A percentile compares a stretch with the other conserved stretches of the same genome.
These are phyloP conservation scores for Xestia sexstrigata DNA, from an alignment of 2,888 invertebrate species.

Conservation along the genomic window DNA sequence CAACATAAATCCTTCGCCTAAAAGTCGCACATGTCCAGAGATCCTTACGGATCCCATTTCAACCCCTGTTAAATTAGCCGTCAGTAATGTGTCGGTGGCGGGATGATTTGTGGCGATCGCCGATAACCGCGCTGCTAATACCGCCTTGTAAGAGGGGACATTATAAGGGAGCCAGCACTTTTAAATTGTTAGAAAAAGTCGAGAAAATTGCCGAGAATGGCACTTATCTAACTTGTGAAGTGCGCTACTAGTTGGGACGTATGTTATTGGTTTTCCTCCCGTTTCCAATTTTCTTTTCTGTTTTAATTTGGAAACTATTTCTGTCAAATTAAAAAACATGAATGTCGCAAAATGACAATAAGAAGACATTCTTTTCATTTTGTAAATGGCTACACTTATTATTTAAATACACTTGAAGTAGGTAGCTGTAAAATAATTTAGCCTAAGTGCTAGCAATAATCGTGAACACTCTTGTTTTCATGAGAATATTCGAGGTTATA, in stretches of 20 bases:
- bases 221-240: background rate
- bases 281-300: background rate
- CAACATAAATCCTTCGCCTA: background rate
- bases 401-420: background rate
- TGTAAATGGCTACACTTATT: background rate
- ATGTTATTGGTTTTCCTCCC: background rate
- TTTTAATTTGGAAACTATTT: background rate
- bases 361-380: background rate
- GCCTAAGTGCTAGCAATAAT: background rate
- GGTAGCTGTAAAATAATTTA: background rate
- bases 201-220: constrained; percentile 10
- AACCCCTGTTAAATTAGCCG: constrained; percentile 77
- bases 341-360: background rate
- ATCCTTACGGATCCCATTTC: constrained; percentile 49
- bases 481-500: background rate
- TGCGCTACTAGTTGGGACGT: background rate
- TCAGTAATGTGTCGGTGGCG: constrained; percentile 72
- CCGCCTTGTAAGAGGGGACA: constrained; percentile 67
- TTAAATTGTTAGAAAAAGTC: constrained; percentile 34
- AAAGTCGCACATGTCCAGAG: constrained; percentile 39
- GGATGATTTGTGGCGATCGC: constrained; percentile 79
- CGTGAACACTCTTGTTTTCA: background rate
- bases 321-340: background rate
- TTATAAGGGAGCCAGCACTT: constrained; percentile 19
- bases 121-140: constrained; percentile 73